Base-by-base conservation (phyloP, 2,113 vertebrate species). In the Engystomops pustulosus region DNA sequence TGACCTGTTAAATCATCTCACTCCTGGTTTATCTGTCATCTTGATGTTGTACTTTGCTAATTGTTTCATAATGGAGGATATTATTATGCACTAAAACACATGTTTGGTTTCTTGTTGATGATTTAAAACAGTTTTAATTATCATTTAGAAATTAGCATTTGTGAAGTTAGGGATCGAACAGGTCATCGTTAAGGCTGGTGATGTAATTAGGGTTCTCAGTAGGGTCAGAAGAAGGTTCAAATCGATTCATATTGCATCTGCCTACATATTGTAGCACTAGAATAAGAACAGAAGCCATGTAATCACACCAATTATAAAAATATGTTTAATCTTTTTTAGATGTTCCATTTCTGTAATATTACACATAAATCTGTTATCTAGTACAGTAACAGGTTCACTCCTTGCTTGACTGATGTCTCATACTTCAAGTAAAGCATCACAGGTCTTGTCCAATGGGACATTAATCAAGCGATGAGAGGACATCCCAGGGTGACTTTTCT, bases 1-100 rank as follows among this genome's bases (percentile, higher is more conserved):
- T 38, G 70, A 53, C 11, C 62, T 23, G 34, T 81, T 51, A 38
- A 81, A 51, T 81, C 30, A 53, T 20, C n/a, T 17, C 25, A 49
- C 79, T 69, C 45, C 65, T 49, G 12, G 25, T 49, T 47, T 34
- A 36, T 47, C 3, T 45, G 44, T 45, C 38, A 6, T 41, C 38
- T 9, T 41, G 38, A 9, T 5, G 5, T 12, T 12, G 10, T 12
- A 45, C 44, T 45, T 45, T 45, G 44, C 44, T 45, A 45, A 45
- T 45, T 8, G 41, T 81, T 67, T 30, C 6, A 2, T 53, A 41
- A 81, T 53, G 45, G 17, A 32, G 32, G 12, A 38, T 15, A 36
- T 38, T 38, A 9, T 49, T 23, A 47, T 2, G 9, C n/a, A 55
- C 36, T 32, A 34, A 55, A 55, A 34, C 30, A 81, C 71, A 70